Conservation (phyloP, 2,797 vertebrate genomes). For the Apogon hyalosoma region DNA sequence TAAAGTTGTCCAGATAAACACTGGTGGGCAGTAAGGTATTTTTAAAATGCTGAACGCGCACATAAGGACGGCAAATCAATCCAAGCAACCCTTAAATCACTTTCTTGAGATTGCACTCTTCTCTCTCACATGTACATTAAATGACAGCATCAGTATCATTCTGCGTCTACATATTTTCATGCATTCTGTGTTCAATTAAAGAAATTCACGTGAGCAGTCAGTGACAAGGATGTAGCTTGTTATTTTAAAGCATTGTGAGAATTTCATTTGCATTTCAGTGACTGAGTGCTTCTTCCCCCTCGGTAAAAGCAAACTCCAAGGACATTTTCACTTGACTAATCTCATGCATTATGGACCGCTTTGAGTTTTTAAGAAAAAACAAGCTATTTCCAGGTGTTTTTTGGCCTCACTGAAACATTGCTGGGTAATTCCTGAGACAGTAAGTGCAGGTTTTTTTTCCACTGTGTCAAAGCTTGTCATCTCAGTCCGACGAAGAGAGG, state of each 20-base stretch:
- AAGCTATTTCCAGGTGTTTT: constrained; percentile 57
- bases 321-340: constrained; percentile 58
- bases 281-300: constrained; percentile 64
- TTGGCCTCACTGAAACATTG: constrained; percentile 42
- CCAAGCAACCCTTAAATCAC: constrained; percentile 30
- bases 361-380: constrained; percentile 46
- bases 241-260: constrained; percentile 50
- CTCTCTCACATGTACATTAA: constrained; percentile 35
- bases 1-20: constrained; percentile 55
- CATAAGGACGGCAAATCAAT: constrained; percentile 46
- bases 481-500: constrained; percentile 31
- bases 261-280: constrained; percentile 68
- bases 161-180: constrained; percentile 34
- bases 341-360: constrained; percentile 55
- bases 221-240: constrained; percentile 49
- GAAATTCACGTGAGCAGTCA: constrained; percentile 36
- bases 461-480: constrained; percentile 44
- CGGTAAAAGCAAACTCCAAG: constrained; percentile 55
- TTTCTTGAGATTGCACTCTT: constrained; percentile 42
- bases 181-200: constrained; percentile 34
- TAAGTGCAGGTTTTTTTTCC: constrained; percentile 42
- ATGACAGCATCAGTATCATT: constrained; percentile 44
- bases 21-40: constrained; percentile 50
- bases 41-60: constrained; percentile 46
- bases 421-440: constrained; percentile 37